Conservation (phyloP, 2,888 invertebrate genomes). For the Parapristionchus giblindavisi region DNA sequence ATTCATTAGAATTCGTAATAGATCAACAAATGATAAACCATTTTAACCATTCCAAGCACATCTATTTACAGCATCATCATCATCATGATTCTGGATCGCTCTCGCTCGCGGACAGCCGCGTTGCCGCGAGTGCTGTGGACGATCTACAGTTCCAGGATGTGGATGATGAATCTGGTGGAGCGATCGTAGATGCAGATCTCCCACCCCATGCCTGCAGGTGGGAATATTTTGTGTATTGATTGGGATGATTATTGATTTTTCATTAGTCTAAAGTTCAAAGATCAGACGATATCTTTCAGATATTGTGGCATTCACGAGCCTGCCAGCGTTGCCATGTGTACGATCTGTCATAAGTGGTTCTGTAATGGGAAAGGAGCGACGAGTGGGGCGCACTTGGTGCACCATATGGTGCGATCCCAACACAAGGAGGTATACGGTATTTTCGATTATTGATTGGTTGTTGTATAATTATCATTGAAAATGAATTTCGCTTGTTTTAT, state of each 20-base stretch:
- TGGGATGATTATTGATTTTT: not conserved
- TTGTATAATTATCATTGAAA: not conserved
- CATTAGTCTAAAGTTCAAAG: not conserved
- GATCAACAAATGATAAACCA: too few relatives aligned
- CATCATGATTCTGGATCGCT: too few relatives aligned
- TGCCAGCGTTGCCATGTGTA: slow-evolving; percentile 96
- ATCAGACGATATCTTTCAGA: slow-evolving; percentile 73
- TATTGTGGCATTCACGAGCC: slow-evolving; percentile 99
- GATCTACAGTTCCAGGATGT: slow-evolving; percentile 65
- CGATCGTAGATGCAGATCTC: slow-evolving; percentile 81
- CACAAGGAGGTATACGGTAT: slow-evolving; percentile 87
- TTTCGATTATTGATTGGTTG: not conserved
- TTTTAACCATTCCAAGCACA: too few relatives aligned
- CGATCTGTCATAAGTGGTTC: slow-evolving; percentile 98
- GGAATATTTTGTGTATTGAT: slow-evolving; percentile 32
- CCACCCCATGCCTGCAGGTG: slow-evolving; percentile 89
- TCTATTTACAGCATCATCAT: too few relatives aligned
- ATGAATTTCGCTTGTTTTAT: not conserved
- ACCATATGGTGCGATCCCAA: slow-evolving; percentile 97
- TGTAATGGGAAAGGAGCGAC: slow-evolving; percentile 86
- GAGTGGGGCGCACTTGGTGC: slow-evolving; percentile 87
- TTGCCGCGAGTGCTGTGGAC: too few relatives aligned
- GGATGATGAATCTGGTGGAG: slow-evolving; percentile 75
- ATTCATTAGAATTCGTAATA: too few relatives aligned
- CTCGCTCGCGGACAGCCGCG: too few relatives aligned